Conservation (phyloP, 2,113 vertebrate genomes). For the Sphaerodactylus townsendi region DNA sequence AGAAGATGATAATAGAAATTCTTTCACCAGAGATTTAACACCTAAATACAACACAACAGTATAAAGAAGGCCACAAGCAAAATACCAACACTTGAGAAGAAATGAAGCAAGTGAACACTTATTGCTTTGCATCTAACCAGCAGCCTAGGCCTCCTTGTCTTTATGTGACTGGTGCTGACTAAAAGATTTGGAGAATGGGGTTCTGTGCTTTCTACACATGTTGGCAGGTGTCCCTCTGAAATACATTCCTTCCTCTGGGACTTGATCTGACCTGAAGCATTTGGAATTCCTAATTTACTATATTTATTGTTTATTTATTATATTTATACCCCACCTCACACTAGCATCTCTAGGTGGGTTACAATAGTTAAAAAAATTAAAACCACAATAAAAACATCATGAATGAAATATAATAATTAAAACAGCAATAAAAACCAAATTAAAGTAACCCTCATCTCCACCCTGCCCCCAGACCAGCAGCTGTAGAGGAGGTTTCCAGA, state of each 20-base stretch:
- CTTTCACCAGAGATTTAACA: not conserved
- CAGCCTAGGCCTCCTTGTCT: not conserved
- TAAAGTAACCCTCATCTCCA: too few species aligned
- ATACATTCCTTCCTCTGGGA: constrained; percentile 23
- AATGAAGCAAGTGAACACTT: not conserved
- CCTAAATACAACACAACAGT: not conserved
- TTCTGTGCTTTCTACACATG: not conserved
- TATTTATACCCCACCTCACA: too few species aligned
- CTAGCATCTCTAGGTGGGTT: too few species aligned
- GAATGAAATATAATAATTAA: too few species aligned
- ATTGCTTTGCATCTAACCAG: not conserved
- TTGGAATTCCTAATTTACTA: constrained; percentile 12
- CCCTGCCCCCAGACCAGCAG: too few species aligned
- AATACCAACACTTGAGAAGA: not conserved
- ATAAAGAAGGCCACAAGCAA: not conserved
- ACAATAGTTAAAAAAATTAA: too few species aligned
- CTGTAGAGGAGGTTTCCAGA: too few species aligned
- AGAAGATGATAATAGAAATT: not conserved
- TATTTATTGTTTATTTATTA: too few species aligned
- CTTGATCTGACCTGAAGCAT: not conserved
- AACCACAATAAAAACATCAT: too few species aligned
- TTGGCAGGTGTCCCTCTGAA: constrained; percentile 15
- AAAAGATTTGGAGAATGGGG: not conserved
- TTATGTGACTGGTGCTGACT: not conserved
- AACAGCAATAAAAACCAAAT: too few species aligned